Percentiles rank a stretch among this genome's conserved stretches.
Conservation (phyloP, 92 coral and sea anemone species). For the Epizoanthus illoricatus region DNA sequence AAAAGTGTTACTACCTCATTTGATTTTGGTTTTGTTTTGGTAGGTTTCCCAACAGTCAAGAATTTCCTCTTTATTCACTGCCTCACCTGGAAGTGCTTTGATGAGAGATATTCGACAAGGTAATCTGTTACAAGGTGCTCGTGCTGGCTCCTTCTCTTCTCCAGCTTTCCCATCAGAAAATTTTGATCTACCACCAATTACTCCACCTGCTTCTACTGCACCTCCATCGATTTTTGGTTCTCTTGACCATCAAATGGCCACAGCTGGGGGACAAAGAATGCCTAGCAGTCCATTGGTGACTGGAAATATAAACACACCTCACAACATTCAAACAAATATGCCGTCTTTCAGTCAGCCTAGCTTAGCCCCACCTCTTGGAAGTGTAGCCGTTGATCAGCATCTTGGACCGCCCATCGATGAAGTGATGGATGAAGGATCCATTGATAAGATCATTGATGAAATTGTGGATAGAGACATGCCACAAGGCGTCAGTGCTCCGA, state of each 20-base stretch:
- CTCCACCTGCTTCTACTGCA: slow-evolving; percentile 61
- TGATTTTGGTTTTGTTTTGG: not conserved
- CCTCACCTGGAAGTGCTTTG: slow-evolving; percentile 60
- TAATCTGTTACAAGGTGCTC: slow-evolving; percentile 42
- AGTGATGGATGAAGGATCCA: slow-evolving; percentile 70
- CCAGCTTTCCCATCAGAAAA: slow-evolving; percentile 94
- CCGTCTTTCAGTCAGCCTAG: slow-evolving; percentile 58
- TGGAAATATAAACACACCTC: slow-evolving; percentile 35
- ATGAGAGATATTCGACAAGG: slow-evolving; percentile 67
- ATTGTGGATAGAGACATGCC: slow-evolving; percentile 95
- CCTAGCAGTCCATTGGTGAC: slow-evolving; percentile 34
- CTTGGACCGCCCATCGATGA: slow-evolving; percentile 56
- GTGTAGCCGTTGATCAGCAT: slow-evolving; percentile 54
- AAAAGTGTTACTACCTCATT: too few species aligned
- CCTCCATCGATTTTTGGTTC: slow-evolving; percentile 48
- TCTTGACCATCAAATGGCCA: slow-evolving; percentile 31
- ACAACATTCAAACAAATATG: slow-evolving; percentile 49
- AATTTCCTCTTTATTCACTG: slow-evolving; percentile 76
- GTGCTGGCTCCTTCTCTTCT: slow-evolving; percentile 63
- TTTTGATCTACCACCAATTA: slow-evolving; percentile 88
- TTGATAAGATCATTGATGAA: slow-evolving; percentile 92
- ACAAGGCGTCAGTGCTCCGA: slow-evolving; percentile 82
- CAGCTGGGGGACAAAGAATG: slow-evolving; percentile 15
- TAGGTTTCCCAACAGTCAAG: slow-evolving; percentile 65
- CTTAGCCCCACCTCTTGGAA: slow-evolving; percentile 44